Percentiles rank a stretch among this genome's conserved stretches.
Evolutionary conservation across 2,797 vertebrate genomes (phyloP).

Genomic region (Masticophis lateralis): DNA sequence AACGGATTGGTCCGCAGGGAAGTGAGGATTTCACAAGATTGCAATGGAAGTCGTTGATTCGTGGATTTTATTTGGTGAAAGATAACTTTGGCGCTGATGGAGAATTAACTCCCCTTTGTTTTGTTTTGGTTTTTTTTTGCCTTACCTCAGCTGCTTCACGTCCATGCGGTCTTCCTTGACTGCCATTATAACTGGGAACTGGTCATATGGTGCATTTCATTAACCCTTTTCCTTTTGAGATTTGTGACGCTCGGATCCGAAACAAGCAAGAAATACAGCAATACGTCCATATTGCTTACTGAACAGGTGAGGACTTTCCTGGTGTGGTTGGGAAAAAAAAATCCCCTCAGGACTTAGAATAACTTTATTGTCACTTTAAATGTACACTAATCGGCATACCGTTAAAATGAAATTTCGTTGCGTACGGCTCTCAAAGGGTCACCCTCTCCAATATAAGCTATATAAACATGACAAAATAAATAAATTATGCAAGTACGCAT

Average conservation of each 20-base stretch:
- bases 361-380: too few relatives aligned
- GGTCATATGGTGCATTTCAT: constrained; percentile 91
- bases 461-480: too few relatives aligned
- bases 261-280: constrained; percentile 99
- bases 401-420: too few relatives aligned
- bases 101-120: constrained; percentile 4
- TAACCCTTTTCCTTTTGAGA: constrained; percentile 92
- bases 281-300: constrained; percentile 98
- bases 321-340: neutral
- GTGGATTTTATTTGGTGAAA: neutral
- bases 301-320: constrained; percentile 82
- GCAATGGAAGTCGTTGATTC: neutral
- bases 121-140: neutral
- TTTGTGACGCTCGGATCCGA: constrained; percentile 97
- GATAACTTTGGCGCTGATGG: neutral
- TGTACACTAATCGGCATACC: too few relatives aligned
- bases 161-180: constrained; percentile 93
- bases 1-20: neutral
- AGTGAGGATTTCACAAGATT: neutral
- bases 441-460: too few relatives aligned
- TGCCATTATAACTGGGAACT: constrained; percentile 99
- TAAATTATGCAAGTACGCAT: too few relatives aligned
- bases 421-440: too few relatives aligned
- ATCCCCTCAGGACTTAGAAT: neutral
- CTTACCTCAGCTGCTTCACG: constrained; percentile 84